Conservation (phyloP, 2,888 invertebrate genomes). For the Nematopogon swammerdamellus region DNA sequence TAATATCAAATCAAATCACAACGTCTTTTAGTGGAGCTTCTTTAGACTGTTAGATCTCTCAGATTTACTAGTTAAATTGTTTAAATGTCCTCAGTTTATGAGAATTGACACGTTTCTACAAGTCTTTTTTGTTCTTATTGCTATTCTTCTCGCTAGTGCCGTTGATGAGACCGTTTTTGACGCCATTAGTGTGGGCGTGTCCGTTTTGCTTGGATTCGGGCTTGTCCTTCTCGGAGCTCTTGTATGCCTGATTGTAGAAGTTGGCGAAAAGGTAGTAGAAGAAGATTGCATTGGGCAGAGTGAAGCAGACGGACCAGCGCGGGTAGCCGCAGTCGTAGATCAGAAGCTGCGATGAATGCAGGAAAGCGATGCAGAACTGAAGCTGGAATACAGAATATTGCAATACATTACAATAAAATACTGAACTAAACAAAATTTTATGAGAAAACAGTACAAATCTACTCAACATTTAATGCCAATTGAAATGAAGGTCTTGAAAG, state of each 20-base stretch:
- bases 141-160: not conserved
- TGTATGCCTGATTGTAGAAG: slow-evolving; percentile 83
- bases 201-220: slow-evolving; percentile 19
- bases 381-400: slow-evolving; percentile 67
- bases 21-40: no score
- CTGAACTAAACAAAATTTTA: not conserved
- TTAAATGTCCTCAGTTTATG: no score
- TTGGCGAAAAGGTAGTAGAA: slow-evolving; percentile 91
- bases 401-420: no score
- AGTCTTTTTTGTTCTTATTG: not conserved
- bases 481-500: no score
- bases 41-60: no score
- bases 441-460: no score
- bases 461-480: no score
- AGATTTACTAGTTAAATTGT: no score
- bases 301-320: slow-evolving; percentile 75
- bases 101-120: not conserved
- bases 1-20: no score
- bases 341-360: slow-evolving; percentile 82
- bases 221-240: slow-evolving; percentile 25
- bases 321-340: slow-evolving; percentile 90
- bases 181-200: slow-evolving; percentile 18
- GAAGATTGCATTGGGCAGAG: slow-evolving; percentile 86
- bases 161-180: slow-evolving; percentile 14
- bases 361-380: slow-evolving; percentile 85